A percentile compares a stretch with the other conserved stretches of the same genome.
Evolutionary conservation across 2,113 vertebrate species (phyloP).

Genomic region (Chrysochloris asiatica): DNA sequence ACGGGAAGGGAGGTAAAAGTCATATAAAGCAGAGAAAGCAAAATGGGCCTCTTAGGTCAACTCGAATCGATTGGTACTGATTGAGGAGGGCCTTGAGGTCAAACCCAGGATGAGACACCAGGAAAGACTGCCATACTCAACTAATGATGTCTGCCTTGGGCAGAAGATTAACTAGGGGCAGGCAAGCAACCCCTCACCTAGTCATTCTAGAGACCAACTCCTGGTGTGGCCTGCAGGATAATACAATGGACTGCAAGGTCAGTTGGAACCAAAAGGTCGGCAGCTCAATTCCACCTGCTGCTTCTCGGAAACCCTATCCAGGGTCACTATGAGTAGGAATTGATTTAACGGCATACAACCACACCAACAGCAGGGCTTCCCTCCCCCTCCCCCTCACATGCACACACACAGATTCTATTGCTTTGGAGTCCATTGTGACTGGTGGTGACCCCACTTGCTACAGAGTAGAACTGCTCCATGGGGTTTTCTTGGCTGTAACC

Average conservation of each 20-base stretch:
- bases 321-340: no score
- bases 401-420: background rate
- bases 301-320: no score
- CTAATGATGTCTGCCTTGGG: background rate
- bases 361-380: no score
- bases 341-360: no score
- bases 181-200: background rate
- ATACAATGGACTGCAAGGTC: no score
- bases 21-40: background rate
- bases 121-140: background rate
- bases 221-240: no score
- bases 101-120: background rate
- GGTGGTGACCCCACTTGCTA: background rate
- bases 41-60: background rate
- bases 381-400: no score
- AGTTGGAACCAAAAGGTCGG: no score
- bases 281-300: no score
- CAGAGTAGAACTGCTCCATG: background rate
- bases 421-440: background rate
- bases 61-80: background rate
- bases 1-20: background rate
- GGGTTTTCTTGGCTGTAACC: background rate
- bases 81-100: conserved; percentile 1
- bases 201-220: background rate
- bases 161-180: background rate